These are phyloP conservation scores for Matsumyia berberina DNA, from an alignment of 2,888 invertebrate genomes.

Conservation along the genomic window DNA sequence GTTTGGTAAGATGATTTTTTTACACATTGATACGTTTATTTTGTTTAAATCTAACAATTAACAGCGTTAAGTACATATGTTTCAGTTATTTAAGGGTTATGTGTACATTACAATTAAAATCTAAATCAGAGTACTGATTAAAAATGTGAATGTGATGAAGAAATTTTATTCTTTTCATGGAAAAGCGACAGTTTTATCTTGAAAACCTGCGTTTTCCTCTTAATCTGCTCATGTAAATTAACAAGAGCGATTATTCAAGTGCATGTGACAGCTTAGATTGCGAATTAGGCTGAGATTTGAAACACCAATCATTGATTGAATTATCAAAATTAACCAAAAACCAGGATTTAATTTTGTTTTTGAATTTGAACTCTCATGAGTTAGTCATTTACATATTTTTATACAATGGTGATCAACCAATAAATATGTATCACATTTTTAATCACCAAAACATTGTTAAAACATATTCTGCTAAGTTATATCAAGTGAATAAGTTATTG, in stretches of 20 bases:
- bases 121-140: constrained; percentile 15
- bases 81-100: constrained; percentile 29
- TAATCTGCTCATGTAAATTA: too few species aligned
- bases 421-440: constrained; percentile 16
- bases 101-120: constrained; percentile 15
- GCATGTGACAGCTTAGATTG: too few species aligned
- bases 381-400: neutral
- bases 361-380: too few species aligned
- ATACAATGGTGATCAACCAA: neutral
- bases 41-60: neutral
- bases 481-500: constrained; percentile 38
- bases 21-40: neutral
- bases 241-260: too few species aligned
- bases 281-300: too few species aligned
- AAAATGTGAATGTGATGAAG: neutral
- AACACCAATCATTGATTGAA: too few species aligned
- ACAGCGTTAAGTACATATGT: constrained; percentile 21
- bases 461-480: neutral
- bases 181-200: too few species aligned
- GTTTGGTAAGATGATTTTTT: constrained; percentile 93
- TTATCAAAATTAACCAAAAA: too few species aligned
- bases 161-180: too few species aligned
- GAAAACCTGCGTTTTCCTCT: too few species aligned
- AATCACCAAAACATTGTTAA: constrained; percentile 14
- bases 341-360: too few species aligned